phyloP scores from a whole-genome alignment of 2,113 vertebrate species.

The Carlito syrichta region DNA sequence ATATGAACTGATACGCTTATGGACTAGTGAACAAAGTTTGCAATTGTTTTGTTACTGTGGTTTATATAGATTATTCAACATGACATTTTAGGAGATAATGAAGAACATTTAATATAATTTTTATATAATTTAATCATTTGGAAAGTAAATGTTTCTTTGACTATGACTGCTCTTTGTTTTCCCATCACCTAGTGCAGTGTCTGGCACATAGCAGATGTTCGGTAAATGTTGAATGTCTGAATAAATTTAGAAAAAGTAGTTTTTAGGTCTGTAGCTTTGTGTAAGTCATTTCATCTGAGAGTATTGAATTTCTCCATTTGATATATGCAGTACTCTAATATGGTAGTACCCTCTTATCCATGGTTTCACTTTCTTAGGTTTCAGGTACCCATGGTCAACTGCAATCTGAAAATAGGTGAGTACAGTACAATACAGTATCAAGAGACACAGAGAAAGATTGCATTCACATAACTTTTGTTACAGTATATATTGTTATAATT shows the following conservation, averaged over 20 bases:
- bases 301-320: slow-evolving; percentile 7
- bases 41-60: not conserved
- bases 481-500: not conserved
- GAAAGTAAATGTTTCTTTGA: slow-evolving; percentile 25
- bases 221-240: not conserved
- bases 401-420: not conserved
- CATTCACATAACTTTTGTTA: not conserved
- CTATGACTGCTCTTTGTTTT: not conserved
- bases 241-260: not conserved
- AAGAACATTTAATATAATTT: not conserved
- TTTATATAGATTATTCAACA: not conserved
- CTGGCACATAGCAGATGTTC: not conserved
- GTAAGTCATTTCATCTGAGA: not conserved
- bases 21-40: not conserved
- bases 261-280: not conserved
- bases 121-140: slow-evolving; percentile 13
- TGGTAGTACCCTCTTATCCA: not conserved
- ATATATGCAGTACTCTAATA: not conserved
- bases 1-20: not conserved
- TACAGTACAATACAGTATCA: not conserved
- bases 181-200: not conserved
- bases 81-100: slow-evolving; percentile 5
- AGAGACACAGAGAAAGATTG: not conserved
- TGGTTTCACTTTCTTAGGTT: not conserved
- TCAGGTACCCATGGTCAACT: not conserved